Conservation (phyloP, 2,113 vertebrate species). For the Copsychus sechellarum region DNA sequence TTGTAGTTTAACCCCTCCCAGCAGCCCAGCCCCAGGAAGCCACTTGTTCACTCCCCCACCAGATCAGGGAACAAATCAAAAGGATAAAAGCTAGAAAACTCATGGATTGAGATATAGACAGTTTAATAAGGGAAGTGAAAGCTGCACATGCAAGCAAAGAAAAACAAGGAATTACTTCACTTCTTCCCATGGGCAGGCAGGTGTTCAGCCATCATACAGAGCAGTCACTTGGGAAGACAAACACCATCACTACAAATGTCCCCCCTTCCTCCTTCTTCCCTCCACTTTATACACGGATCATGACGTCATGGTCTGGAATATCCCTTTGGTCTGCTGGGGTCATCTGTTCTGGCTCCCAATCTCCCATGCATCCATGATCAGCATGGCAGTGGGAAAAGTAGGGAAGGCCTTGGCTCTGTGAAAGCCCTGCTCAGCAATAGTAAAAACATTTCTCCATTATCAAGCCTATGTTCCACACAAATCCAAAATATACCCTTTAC, state of each 20-base stretch:
- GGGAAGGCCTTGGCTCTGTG: neutral
- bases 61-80: neutral
- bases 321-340: neutral
- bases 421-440: neutral
- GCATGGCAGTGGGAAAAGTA: neutral
- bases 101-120: neutral
- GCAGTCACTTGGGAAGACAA: neutral
- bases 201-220: neutral
- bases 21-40: neutral
- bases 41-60: fast-evolving
- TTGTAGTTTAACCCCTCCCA: neutral
- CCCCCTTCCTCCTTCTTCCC: no score
- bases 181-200: neutral
- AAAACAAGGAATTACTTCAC: neutral
- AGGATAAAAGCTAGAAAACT: neutral
- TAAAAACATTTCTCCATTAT: neutral
- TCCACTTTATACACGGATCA: neutral
- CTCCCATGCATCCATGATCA: neutral
- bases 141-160: neutral
- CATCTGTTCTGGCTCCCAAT: neutral
- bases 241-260: fast-evolving
- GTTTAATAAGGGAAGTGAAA: neutral
- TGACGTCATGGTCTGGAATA: neutral
- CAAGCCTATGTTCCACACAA: neutral
- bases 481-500: neutral